Evolutionary conservation across 2,797 vertebrate genomes (phyloP), one percentile per base, ranked within the genome.

Genomic region (Trachops cirrhosus): DNA sequence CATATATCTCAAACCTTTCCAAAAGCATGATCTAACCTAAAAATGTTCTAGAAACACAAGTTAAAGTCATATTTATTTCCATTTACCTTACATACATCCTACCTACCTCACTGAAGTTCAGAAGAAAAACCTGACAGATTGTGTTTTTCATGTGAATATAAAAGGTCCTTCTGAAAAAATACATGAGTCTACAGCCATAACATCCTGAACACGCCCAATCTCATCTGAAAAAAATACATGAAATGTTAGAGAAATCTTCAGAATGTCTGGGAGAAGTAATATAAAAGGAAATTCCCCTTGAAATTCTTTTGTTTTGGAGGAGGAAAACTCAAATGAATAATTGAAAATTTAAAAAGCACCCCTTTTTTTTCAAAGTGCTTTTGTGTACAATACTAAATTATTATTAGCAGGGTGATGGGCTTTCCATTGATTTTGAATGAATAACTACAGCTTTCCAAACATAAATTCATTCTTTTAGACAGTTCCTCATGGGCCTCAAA

Each of bases 1-100:
- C 78, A 94, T 37, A 34, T 92, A 87, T 54, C 86, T 52, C 39
- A 41, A 83, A 90, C 37, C 52, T 89, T 94, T 96, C 70, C 86
- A 96, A 97, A 96, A 84, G n/a, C 11, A 74, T 96, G 57, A 92
- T 59, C 48, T 96, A 95, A 95, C 88, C 78, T 88, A 93, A 91
- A 94, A 95, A 67, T 95, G 73, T 88, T 93, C 82, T 70, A 57
- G 57, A 95, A 68, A 46, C 41, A 86, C n/a, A 68, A 97, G 57
- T 91, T 92, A 93, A 96, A 95, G 59, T 91, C 41, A 74, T 48
- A 68, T 57, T 94, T 96, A 82, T 78, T 88, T 75, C 68, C 86
- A 68, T 50, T 50, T 48, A 24, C 39, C 34, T 91, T 91, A 37
- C 22, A 89, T 50, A 86, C 4, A 64, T 59, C 9, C 68, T 92